Evolutionary conservation across 2,888 invertebrate species (phyloP).

Genomic region (Napeogenes sylphis): DNA sequence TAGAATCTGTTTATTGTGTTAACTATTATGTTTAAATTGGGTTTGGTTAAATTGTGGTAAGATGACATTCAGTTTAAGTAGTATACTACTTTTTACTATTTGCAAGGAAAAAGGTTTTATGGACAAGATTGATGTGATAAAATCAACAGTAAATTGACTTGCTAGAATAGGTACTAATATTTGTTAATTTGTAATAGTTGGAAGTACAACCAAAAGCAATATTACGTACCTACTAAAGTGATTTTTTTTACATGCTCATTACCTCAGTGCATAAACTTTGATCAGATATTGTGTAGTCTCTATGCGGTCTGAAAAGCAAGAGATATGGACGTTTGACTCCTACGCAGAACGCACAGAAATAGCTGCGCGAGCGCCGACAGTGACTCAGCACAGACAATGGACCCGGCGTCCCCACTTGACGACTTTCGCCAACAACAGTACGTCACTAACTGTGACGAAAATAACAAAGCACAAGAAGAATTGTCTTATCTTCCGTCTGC

Average conservation of each 20-base stretch:
- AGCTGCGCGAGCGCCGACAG: constrained; percentile 64
- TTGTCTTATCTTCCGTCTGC: background rate
- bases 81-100: no score
- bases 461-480: background rate
- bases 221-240: no score
- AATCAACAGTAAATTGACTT: no score
- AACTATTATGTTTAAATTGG: no score
- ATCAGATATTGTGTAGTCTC: constrained; percentile 41
- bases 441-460: constrained; percentile 16
- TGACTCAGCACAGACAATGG: constrained; percentile 72
- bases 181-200: no score
- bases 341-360: constrained; percentile 63
- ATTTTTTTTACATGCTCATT: background rate
- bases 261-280: background rate
- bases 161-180: no score
- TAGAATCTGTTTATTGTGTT: no score
- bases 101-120: no score
- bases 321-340: constrained; percentile 48
- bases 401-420: constrained; percentile 56
- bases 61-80: no score
- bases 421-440: constrained; percentile 55
- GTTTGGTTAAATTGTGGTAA: no score
- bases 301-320: constrained; percentile 45
- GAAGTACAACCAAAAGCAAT: no score
- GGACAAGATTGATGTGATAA: no score